Evolutionary conservation across 2,113 vertebrate genomes (phyloP).

Genomic region (Eidolon helvum): DNA sequence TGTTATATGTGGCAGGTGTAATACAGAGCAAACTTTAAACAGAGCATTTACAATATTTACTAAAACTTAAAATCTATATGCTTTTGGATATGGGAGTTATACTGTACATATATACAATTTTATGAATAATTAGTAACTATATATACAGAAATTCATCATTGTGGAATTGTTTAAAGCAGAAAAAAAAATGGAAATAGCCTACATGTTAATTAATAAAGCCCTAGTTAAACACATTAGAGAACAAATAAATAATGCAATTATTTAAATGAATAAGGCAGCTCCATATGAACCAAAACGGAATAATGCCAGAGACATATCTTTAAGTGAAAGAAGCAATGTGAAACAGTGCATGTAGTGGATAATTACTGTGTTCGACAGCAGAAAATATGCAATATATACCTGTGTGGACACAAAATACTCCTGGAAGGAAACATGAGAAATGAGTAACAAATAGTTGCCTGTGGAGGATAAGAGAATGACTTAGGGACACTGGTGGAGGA

Average conservation of each 20-base stretch:
- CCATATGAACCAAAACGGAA: neutral
- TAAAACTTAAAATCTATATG: neutral
- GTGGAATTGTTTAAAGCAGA: neutral
- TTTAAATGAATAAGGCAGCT: constrained; percentile 5
- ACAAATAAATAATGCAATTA: neutral
- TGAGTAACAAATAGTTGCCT: neutral
- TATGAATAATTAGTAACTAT: neutral
- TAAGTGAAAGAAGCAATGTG: neutral
- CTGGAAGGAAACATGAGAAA: neutral
- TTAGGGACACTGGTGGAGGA: neutral
- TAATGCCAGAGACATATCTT: neutral
- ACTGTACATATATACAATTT: neutral
- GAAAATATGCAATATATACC: neutral
- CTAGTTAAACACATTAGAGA: neutral
- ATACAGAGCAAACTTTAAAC: neutral
- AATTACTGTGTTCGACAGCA: neutral
- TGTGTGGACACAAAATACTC: neutral
- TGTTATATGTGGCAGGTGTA: neutral
- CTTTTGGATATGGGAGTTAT: neutral
- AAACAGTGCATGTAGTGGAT: neutral
- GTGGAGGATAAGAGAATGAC: neutral
- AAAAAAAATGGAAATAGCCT: neutral
- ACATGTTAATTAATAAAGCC: neutral
- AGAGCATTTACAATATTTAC: neutral
- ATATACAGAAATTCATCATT: neutral